Evolutionary conservation across 2,797 vertebrate genomes (phyloP).

Genomic region (Pachyuromys duprasi): DNA sequence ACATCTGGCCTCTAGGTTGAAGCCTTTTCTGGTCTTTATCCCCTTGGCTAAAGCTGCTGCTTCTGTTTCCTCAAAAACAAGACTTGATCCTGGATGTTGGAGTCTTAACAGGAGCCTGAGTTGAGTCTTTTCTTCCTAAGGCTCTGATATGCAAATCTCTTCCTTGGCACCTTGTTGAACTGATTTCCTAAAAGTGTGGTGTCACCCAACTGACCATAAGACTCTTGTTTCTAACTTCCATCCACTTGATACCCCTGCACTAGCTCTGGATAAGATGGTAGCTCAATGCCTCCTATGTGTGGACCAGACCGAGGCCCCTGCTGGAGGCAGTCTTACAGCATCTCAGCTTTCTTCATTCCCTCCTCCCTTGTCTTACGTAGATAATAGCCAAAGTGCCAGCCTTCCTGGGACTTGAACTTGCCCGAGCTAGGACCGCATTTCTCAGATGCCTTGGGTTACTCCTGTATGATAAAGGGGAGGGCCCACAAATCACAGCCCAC

Average conservation of each 20-base stretch:
- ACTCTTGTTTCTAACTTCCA: conserved; percentile 46
- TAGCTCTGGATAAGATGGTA: not conserved
- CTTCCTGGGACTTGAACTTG: not conserved
- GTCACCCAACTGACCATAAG: not conserved
- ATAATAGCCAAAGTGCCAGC: not conserved
- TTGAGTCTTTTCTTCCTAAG: not conserved
- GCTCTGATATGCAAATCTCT: not conserved
- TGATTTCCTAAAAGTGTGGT: not conserved
- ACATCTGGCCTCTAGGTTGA: conserved; percentile 51
- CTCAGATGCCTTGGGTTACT: not conserved
- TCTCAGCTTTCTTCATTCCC: not conserved
- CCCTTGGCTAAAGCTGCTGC: not conserved
- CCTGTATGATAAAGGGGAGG: not conserved
- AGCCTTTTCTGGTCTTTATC: conserved; percentile 43
- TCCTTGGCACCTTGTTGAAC: not conserved
- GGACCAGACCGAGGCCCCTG: not conserved
- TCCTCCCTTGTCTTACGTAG: not conserved
- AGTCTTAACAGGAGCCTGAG: not conserved
- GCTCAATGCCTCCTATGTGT: not conserved
- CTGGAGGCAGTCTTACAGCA: not conserved
- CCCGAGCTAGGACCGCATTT: not conserved
- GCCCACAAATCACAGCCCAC: not conserved
- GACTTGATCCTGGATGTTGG: not conserved
- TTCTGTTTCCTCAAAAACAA: conserved; percentile 40
- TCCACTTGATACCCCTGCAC: not conserved